phyloP scores from a whole-genome alignment of 2,797 vertebrate genomes.

The Synaphobranchus kaupii region DNA sequence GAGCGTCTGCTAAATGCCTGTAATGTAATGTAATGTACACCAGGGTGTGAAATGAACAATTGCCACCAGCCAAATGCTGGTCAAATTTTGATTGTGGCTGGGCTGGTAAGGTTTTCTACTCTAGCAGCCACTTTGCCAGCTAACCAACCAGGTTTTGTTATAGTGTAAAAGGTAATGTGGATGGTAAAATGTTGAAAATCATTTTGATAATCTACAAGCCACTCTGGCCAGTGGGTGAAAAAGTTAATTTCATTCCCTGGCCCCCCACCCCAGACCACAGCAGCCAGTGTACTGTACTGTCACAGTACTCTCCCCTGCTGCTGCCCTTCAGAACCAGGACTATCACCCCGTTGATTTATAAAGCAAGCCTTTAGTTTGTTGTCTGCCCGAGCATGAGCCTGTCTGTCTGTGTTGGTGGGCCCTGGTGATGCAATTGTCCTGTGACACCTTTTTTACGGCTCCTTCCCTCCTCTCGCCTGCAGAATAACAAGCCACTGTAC shows the following conservation, averaged over 20 bases:
- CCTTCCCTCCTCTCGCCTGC: constrained; percentile 40
- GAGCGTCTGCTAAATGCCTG: too few relatives aligned
- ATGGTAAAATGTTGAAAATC: too few relatives aligned
- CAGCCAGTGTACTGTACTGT: not conserved
- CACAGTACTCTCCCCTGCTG: not conserved
- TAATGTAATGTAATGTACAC: constrained; percentile 89
- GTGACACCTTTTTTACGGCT: constrained; percentile 3
- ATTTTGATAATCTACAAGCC: too few relatives aligned
- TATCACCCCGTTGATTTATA: not conserved
- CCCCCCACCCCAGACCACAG: not conserved
- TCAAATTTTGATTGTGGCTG: too few relatives aligned
- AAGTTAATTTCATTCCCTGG: too few relatives aligned
- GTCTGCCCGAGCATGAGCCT: not conserved
- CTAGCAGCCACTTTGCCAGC: too few relatives aligned
- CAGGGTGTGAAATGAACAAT: too few relatives aligned
- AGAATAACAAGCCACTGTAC: constrained; percentile 96
- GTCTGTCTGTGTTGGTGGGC: constrained; percentile 14
- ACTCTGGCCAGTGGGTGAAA: too few relatives aligned
- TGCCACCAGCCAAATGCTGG: too few relatives aligned
- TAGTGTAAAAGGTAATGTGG: too few relatives aligned
- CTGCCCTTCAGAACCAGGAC: not conserved
- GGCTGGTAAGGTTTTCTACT: too few relatives aligned
- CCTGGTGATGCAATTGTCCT: not conserved
- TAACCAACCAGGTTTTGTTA: too few relatives aligned
- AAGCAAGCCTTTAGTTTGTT: not conserved